Conservation (phyloP, 2,113 vertebrate species). For the Megaceryle maxima region DNA sequence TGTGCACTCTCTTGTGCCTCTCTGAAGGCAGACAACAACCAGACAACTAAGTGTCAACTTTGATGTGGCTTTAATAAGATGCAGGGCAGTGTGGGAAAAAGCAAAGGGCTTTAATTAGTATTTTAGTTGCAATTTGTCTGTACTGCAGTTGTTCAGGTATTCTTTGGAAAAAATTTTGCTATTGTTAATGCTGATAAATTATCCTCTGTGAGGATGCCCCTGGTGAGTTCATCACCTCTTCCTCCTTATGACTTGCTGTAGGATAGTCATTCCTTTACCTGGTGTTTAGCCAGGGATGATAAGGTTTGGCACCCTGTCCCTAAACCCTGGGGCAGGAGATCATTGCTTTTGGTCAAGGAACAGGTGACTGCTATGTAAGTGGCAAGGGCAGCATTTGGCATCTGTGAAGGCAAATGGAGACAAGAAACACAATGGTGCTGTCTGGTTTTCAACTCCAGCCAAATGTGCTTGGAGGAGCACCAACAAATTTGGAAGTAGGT, state of each 20-base stretch:
- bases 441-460: neutral
- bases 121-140: slow-evolving; percentile 29
- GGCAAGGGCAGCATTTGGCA: neutral
- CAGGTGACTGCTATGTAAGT: neutral
- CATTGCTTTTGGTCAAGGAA: neutral
- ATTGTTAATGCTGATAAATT: slow-evolving; percentile 22
- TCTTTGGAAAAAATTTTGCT: neutral
- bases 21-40: neutral
- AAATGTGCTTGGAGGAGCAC: neutral
- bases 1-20: neutral
- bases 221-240: neutral
- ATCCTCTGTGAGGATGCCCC: neutral
- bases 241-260: neutral
- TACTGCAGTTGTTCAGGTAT: neutral
- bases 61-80: neutral
- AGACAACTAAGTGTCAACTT: neutral
- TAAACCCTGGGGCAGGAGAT: neutral
- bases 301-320: neutral
- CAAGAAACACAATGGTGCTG: neutral
- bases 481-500: neutral
- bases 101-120: slow-evolving; percentile 32
- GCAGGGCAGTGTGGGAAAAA: neutral
- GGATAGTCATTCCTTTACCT: neutral
- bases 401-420: neutral
- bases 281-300: neutral